Evolutionary conservation across 92 coral and sea anemone species (phyloP), one percentile per base, ranked within the genome.

Genomic region (Actinernus sp.): DNA sequence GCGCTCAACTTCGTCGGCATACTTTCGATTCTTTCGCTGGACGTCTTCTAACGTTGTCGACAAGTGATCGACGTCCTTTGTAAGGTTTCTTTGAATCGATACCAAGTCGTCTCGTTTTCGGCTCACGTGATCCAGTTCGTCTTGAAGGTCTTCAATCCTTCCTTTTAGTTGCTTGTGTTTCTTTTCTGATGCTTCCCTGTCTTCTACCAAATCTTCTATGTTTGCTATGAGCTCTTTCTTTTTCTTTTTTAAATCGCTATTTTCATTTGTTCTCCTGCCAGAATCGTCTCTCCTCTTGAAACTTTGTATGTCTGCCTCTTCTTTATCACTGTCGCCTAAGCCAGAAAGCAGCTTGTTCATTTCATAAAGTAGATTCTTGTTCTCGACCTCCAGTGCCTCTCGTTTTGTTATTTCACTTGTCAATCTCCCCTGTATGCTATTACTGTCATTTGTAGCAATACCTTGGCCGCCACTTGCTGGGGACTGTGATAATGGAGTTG

Each of bases 321-420:
- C 19, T 27, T 82, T 65, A 50, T 85, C 73, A 1, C 58, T 33
- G 19, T 55, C 47, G 26, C 73, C 61, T 59, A 73, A 52, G 28
- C 65, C 78, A 24, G 68, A 62, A 8, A 90, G 76, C 60, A 81
- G 47, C 17, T 86, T 83, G 31, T 86, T 90, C 55, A 90, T 70
- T 55, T 90, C 90, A 53, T 90, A 85, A 18, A 90, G 71, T 23
- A 90, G 81, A 55, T 86, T 86, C 71, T 86, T 90, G 73, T 90
- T 90, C 55, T 90, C 96, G 2, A 70, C 74, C 49, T 90, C 92
- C 17, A 90, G 83, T 2, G 82, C 58, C 76, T 90, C 96, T 17
- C 96, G 61, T 49, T 73, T 86, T 21, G 71, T 67, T 24, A 76
- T 63, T 58, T 90, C 96, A 16, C 76, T 71, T 28, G 39, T n/a